Percentiles rank a stretch among this genome's conserved stretches.
Conservation (phyloP, 1,140 invertebrate species). For the Pentalonia nigronervosa region DNA sequence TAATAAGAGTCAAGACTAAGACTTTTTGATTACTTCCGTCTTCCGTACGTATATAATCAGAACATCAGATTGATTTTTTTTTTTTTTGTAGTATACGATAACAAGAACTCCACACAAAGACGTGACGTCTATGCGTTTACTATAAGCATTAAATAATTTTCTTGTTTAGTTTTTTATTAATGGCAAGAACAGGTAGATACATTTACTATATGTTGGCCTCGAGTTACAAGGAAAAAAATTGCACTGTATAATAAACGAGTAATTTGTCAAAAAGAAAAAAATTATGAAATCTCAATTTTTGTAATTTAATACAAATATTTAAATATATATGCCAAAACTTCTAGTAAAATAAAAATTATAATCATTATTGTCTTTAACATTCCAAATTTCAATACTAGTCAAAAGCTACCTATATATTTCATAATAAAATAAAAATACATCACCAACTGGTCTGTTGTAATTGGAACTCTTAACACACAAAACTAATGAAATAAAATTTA, state of each 20-base stretch:
- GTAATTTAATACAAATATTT: not conserved
- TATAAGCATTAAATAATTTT: conserved; percentile 13
- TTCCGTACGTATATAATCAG: not conserved
- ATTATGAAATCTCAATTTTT: not conserved
- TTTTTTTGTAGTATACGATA: not conserved
- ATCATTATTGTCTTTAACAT: not conserved
- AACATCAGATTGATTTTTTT: not conserved
- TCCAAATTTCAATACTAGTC: not conserved
- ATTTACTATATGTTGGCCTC: conserved; percentile 35
- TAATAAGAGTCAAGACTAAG: not conserved
- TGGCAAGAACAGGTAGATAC: not conserved
- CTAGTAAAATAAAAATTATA: not conserved
- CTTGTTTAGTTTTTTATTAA: not conserved
- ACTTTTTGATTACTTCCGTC: not conserved
- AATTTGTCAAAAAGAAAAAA: conserved; percentile 29
- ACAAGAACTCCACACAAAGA: not conserved
- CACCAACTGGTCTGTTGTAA: not conserved
- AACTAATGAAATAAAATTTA: not conserved
- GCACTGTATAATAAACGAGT: not conserved
- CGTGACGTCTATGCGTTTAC: not conserved
- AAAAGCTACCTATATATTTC: not conserved
- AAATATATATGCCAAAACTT: not conserved
- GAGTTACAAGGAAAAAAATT: conserved; percentile 37
- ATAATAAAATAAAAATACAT: not conserved
- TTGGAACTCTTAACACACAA: not conserved